Evolutionary conservation across 2,888 invertebrate species (phyloP).

Genomic region (Agriopis leucophaearia): DNA sequence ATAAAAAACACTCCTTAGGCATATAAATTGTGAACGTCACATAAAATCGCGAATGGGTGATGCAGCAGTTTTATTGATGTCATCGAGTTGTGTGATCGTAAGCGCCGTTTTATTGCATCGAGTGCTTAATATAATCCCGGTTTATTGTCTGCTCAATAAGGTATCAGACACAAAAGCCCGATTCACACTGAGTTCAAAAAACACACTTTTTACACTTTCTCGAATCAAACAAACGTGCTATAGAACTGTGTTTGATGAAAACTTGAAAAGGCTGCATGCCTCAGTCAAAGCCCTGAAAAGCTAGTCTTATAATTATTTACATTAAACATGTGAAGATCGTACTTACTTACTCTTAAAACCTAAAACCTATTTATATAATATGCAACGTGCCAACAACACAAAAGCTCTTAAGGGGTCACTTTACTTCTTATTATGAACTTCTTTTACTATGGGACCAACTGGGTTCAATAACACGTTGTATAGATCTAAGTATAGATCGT

Average conservation of each 20-base stretch:
- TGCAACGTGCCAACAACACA: too few species aligned
- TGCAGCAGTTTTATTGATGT: constrained; percentile 69
- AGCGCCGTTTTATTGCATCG: constrained; percentile 67
- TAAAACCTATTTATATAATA: too few species aligned
- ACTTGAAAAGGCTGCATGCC: neutral
- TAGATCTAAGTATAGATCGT: too few species aligned
- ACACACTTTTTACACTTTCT: neutral
- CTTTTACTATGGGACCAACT: too few species aligned
- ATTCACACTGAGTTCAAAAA: neutral
- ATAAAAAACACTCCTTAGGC: constrained; percentile 62
- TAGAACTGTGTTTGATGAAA: neutral
- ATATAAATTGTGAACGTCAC: constrained; percentile 65
- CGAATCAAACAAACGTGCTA: neutral
- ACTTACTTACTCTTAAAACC: too few species aligned
- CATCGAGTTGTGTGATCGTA: constrained; percentile 69
- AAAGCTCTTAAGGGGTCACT: too few species aligned
- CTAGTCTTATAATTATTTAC: neutral
- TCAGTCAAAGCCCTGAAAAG: neutral
- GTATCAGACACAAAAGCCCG: constrained; percentile 34
- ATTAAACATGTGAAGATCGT: too few species aligned
- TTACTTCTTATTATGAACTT: too few species aligned
- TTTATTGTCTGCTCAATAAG: constrained; percentile 55
- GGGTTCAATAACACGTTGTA: too few species aligned
- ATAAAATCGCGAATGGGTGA: constrained; percentile 63
- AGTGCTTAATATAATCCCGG: constrained; percentile 68